Conservation (phyloP, 2,113 vertebrate species). For the Notiomystis cincta region DNA sequence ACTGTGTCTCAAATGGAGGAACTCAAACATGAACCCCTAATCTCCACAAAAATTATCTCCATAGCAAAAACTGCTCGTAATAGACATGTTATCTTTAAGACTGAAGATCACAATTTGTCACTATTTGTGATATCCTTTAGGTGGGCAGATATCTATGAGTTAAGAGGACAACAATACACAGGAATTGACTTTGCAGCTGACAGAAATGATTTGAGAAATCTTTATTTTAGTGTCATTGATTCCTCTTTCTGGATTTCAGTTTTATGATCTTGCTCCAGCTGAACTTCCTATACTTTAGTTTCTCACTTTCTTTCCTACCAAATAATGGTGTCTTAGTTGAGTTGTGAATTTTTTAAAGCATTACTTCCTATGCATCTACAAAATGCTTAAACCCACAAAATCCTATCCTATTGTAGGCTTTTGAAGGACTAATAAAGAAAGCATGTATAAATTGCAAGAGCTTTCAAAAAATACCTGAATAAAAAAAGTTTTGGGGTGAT, state of each 20-base stretch:
- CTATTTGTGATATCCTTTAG: not conserved
- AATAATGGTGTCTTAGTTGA: not conserved
- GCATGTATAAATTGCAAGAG: not conserved
- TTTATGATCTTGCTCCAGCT: not conserved
- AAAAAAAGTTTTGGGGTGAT: not conserved
- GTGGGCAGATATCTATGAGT: not conserved
- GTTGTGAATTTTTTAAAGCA: not conserved
- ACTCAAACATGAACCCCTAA: not conserved
- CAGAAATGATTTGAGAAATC: not conserved
- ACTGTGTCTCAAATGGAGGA: not conserved
- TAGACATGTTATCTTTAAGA: not conserved
- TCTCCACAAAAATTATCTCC: not conserved
- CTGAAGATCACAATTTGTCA: not conserved
- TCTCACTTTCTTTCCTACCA: not conserved
- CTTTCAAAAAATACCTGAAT: not conserved
- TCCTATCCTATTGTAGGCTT: not conserved
- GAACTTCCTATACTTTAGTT: not conserved
- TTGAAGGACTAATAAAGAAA: not conserved
- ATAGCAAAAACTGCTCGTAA: not conserved
- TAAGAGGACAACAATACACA: not conserved
- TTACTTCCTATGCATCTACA: not conserved
- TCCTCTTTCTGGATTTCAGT: not conserved
- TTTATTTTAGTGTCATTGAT: not conserved
- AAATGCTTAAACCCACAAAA: not conserved
- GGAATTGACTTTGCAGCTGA: not conserved